phyloP scores from a whole-genome alignment of 2,888 invertebrate species.

The Clusia tigrina region DNA sequence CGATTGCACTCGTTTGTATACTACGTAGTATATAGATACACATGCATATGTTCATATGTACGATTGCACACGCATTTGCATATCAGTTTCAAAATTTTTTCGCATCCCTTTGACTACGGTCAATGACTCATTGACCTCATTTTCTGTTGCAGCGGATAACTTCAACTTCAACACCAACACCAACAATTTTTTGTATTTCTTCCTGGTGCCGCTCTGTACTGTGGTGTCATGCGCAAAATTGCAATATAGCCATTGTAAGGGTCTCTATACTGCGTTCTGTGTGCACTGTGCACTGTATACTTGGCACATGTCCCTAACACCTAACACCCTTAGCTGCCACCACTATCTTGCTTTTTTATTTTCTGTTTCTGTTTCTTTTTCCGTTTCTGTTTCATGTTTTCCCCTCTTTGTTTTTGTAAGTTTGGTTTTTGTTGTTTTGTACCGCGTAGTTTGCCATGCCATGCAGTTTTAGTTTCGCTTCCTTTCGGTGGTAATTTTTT shows the following conservation, averaged over 20 bases:
- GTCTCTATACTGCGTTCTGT: neutral
- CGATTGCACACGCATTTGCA: neutral
- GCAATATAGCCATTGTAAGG: neutral
- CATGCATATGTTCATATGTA: neutral
- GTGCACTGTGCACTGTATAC: neutral
- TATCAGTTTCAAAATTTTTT: neutral
- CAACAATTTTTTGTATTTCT: neutral
- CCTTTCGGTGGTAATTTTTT: neutral
- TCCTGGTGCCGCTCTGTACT: neutral
- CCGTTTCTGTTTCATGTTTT: no score
- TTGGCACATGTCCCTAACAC: no score
- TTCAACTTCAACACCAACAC: neutral
- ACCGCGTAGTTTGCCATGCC: neutral
- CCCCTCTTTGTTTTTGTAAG: neutral
- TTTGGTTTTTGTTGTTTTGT: no score
- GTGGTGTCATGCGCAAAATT: constrained; percentile 6
- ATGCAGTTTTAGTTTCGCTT: neutral
- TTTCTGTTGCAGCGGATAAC: constrained; percentile 12
- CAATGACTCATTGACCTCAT: constrained; percentile 45
- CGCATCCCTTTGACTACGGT: constrained; percentile 28
- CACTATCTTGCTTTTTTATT: neutral
- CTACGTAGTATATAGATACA: neutral
- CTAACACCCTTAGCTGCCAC: neutral
- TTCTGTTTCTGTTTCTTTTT: no score
- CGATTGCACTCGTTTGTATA: no score